These are phyloP conservation scores for Macropis europaea DNA, from an alignment of 2,888 invertebrate genomes.

Conservation along the genomic window DNA sequence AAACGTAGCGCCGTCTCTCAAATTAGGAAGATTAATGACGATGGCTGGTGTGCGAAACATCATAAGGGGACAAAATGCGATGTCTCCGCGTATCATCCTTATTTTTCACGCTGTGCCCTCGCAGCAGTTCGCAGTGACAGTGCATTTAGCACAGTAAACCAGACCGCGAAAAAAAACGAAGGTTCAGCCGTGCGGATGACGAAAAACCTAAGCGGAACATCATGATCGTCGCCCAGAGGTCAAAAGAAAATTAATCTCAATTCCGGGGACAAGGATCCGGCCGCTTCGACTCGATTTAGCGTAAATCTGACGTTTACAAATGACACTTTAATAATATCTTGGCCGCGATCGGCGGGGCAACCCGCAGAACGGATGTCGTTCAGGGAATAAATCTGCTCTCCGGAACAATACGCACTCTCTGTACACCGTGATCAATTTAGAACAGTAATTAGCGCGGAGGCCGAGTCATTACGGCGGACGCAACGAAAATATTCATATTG, in stretches of 20 bases:
- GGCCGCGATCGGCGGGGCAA: constrained; percentile 14
- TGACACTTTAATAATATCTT: constrained; percentile 37
- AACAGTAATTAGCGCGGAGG: constrained; percentile 20
- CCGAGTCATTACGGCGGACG: constrained; percentile 10
- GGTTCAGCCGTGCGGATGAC: background rate
- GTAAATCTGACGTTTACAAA: constrained; percentile 38
- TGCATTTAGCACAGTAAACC: background rate
- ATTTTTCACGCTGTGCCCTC: too few species aligned
- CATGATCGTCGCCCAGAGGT: background rate
- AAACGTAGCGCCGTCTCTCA: too few species aligned
- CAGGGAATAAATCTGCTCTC: constrained; percentile 23
- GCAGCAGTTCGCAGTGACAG: too few species aligned
- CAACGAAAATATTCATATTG: constrained; percentile 34
- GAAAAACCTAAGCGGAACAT: background rate
- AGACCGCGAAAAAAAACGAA: background rate
- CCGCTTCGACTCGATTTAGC: constrained; percentile 12
- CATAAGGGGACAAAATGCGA: too few species aligned
- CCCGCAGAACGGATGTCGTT: constrained; percentile 33
- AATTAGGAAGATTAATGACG: too few species aligned
- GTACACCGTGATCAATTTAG: constrained; percentile 2
- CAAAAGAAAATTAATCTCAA: constrained; percentile 31
- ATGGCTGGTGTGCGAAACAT: too few species aligned
- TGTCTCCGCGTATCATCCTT: too few species aligned
- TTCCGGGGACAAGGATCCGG: constrained; percentile 4
- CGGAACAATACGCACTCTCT: constrained; percentile 25